phyloP scores from a whole-genome alignment of 2,797 vertebrate genomes.

The Myripristis murdjan region DNA sequence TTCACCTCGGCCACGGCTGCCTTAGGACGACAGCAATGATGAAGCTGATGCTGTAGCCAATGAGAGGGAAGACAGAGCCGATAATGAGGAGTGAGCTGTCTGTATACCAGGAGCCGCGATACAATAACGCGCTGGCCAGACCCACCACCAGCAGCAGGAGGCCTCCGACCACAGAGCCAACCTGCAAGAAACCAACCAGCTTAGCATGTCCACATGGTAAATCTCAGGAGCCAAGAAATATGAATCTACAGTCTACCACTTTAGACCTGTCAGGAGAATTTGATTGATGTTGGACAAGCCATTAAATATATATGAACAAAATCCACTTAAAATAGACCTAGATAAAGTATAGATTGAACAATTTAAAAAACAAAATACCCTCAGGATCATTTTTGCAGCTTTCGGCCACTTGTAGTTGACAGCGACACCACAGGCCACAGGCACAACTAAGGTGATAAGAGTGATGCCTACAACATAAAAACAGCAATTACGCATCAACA shows the following conservation, averaged over 20 bases:
- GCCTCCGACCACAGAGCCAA: slow-evolving; percentile 68
- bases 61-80: slow-evolving; percentile 76
- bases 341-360: not conserved
- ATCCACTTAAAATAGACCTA: not conserved
- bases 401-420: slow-evolving; percentile 81
- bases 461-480: slow-evolving; percentile 67
- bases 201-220: not conserved
- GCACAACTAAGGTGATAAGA: slow-evolving; percentile 72
- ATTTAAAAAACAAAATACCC: slow-evolving; percentile 58
- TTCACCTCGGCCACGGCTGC: slow-evolving; percentile 81
- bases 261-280: not conserved
- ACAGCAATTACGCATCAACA: not conserved
- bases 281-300: not conserved
- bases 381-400: slow-evolving; percentile 77
- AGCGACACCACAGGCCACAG: slow-evolving; percentile 74
- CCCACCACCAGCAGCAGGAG: slow-evolving; percentile 67
- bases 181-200: slow-evolving; percentile 44
- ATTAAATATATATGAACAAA: not conserved
- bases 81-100: slow-evolving; percentile 68
- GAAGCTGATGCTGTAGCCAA: slow-evolving; percentile 74
- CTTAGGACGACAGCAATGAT: slow-evolving; percentile 66
- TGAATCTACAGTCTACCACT: not conserved
- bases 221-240: not conserved
- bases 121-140: slow-evolving; percentile 61
- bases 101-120: slow-evolving; percentile 68